Base-by-base conservation (phyloP, 2,888 invertebrate species). In the Strigamia crassipes region DNA sequence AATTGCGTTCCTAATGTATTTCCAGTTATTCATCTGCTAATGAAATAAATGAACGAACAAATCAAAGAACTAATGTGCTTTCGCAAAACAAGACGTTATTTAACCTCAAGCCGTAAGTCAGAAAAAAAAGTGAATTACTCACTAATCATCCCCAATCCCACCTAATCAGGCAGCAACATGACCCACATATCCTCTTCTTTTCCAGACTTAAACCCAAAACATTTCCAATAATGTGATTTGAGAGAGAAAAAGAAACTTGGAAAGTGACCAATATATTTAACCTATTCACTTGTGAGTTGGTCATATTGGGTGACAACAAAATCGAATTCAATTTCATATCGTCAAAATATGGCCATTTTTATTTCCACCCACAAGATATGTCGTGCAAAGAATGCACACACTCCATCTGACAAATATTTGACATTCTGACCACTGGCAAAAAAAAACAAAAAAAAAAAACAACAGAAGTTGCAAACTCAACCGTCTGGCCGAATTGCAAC, bases 201-300 rank as follows among this genome's bases (percentile, higher is more conserved):
- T 46, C 18, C 56, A 21, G 56, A 21, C 56, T 56, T 56, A 18
- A 18, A 56, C 18, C 56, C 56, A 56, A 46, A 56, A 56, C 56
- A 56, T 56, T 56, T 56, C 56, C 56, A 56, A 56, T 56, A 18
- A 56, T 56, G 56, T 56, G 56, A 21, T 56, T 56, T 18, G 4
- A 18, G 56, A 56, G 46, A 46, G 46, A 46, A 56, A 56, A 56
- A 18, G 9, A 6, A 56, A 56, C n/a, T 18, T 18, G 0, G 21
- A 56, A 56, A 56, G 21, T 56, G 56, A n/a, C 56, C 56, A 18
- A 56, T 56, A 56, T 56, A 15, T 56, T 56, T 56, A 56, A 56
- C 56, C 56, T 56, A 56, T 56, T 56, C 56, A 56, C 56, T 56
- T 56, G 27, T 27, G 18, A 56, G 21, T 56, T 18, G n/a, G 56